Evolutionary conservation across 2,888 invertebrate species (phyloP), one percentile per base, ranked within the genome.

Genomic region (Agelastica alni): DNA sequence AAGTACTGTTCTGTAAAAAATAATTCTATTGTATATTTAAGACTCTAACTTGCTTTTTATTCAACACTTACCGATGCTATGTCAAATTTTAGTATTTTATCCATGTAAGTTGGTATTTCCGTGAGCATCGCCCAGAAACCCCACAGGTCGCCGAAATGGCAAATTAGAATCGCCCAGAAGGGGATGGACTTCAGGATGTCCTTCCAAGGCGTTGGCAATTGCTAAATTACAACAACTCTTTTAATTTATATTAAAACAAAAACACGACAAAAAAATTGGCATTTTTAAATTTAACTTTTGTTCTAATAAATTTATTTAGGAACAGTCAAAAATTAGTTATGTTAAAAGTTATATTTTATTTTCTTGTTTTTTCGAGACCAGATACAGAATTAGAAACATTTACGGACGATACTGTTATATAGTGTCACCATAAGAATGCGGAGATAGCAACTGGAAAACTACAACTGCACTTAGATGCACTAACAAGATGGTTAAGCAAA

Each of bases 71-170:
- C 89, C 62, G 83, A 77, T 71, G 86, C 84, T 16, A 92, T 87
- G 52, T 91, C 80, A 64, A 85, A 88, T 46, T 81, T 78, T 1
- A 92, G 80, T 4, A 91, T 85, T 37, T 84, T 81, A 64, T 83
- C 83, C 84, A 93, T 86, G 70, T 91, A 93, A 0, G 86, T 83
- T 0, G 93, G 93, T 69, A 91, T 87, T 73, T 92, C 88, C 0
- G 91, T 91, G 1, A 92, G 79, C 20, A 93, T 77, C 18, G 90
- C 91, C 88, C 90, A 91, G 77, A 89, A 92, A 16, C 92, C 92
- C 83, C 91, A 88, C 66, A 84, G 85, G 64, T 92, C 89, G 0
- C 88, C 85, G 60, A 86, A 84, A 69, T 92, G 91, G 0, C 86
- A 84, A 1, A 88, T 70, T 1, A 89, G 71, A 5, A 92, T 79